Evolutionary conservation across 1,140 invertebrate species (phyloP).

Genomic region (Leptinotarsa texana): DNA sequence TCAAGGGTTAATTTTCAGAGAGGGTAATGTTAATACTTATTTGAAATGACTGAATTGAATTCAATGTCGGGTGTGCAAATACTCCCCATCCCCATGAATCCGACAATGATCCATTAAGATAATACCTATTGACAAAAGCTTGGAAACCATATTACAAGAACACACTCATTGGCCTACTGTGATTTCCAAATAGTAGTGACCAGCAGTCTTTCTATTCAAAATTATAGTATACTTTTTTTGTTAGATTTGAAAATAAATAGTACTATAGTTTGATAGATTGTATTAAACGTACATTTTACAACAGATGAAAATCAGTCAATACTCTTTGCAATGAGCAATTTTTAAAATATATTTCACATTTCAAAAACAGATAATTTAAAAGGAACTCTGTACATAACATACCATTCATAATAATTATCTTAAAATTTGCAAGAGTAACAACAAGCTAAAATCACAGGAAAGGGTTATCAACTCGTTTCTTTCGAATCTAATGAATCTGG

Average conservation of each 20-base stretch:
- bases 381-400: constrained; percentile 33
- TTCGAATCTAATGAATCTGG: not conserved
- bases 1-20: too few species aligned
- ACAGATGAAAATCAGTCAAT: constrained; percentile 24
- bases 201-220: too few species aligned
- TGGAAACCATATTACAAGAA: too few species aligned
- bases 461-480: constrained; percentile 27
- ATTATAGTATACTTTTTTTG: not conserved
- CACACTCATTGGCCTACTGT: too few species aligned
- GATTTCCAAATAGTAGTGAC: too few species aligned
- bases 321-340: constrained; percentile 28
- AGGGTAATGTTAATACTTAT: too few species aligned
- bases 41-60: too few species aligned
- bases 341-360: constrained; percentile 18
- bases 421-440: constrained; percentile 43
- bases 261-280: not conserved
- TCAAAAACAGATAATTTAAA: constrained; percentile 22
- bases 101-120: too few species aligned
- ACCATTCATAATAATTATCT: constrained; percentile 37
- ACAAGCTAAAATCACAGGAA: constrained; percentile 44
- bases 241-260: not conserved
- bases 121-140: too few species aligned
- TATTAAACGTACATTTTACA: constrained; percentile 3
- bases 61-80: too few species aligned
- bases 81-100: too few species aligned